Evolutionary conservation across 2,797 vertebrate species (phyloP).

Genomic region (Macrochelys suwanniensis): DNA sequence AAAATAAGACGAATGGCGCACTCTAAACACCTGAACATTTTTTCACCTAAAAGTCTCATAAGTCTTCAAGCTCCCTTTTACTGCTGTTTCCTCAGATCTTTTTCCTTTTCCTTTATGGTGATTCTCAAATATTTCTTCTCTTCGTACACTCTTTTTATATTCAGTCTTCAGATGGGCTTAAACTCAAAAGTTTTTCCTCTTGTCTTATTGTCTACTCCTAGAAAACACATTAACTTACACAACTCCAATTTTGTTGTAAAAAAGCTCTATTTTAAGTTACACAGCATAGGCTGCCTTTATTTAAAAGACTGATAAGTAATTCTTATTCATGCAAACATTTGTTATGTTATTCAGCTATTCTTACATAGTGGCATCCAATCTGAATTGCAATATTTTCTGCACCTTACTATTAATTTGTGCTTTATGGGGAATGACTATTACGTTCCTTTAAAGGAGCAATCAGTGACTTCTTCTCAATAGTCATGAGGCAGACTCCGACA

Average conservation of each 20-base stretch:
- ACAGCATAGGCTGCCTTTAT: background rate
- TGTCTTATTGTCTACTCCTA: background rate
- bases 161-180: background rate
- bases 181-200: background rate
- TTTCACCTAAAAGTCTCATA: background rate
- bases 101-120: background rate
- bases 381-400: constrained; percentile 14
- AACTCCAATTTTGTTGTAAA: background rate
- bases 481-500: constrained; percentile 16
- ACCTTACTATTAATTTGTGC: constrained; percentile 33
- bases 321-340: background rate
- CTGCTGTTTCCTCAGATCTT: background rate
- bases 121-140: background rate
- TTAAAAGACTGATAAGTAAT: constrained; percentile 8
- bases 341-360: constrained; percentile 14
- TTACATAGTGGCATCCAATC: background rate
- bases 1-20: constrained; percentile 27
- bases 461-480: constrained; percentile 9
- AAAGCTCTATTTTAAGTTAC: background rate
- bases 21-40: constrained; percentile 1
- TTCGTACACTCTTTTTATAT: background rate
- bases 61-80: background rate
- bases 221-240: background rate
- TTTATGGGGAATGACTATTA: constrained; percentile 20
- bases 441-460: constrained; percentile 30